Percentiles rank a stretch among this genome's conserved stretches.
These are phyloP conservation scores for Semnopithecus entellus DNA, from an alignment of 2,113 vertebrate species.

Conservation along the genomic window DNA sequence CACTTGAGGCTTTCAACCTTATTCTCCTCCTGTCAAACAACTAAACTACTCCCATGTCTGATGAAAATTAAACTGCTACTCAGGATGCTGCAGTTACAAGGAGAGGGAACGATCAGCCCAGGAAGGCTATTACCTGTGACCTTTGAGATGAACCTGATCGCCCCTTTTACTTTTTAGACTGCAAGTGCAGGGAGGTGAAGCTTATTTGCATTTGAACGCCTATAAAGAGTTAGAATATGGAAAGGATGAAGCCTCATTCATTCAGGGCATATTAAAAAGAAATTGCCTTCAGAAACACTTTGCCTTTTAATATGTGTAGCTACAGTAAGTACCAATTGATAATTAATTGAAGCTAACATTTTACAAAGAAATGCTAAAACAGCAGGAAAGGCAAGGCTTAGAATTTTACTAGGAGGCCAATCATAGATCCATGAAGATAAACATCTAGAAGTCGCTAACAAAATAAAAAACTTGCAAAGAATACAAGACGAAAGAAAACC, in stretches of 20 bases:
- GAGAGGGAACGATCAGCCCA: slow-evolving; percentile 21
- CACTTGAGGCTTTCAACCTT: slow-evolving; percentile 79
- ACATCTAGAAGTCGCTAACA: slow-evolving; percentile 75
- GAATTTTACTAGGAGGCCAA: slow-evolving; percentile 56
- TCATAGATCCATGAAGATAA: slow-evolving; percentile 70
- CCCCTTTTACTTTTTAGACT: not conserved
- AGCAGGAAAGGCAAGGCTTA: slow-evolving; percentile 63
- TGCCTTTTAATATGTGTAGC: slow-evolving; percentile 37
- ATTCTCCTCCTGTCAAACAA: slow-evolving; percentile 56
- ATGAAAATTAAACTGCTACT: slow-evolving; percentile 57
- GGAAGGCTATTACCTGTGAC: not conserved
- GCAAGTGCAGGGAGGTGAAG: not conserved
- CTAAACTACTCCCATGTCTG: not conserved
- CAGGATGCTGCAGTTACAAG: slow-evolving; percentile 77
- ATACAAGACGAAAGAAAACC: slow-evolving; percentile 41
- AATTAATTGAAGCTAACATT: slow-evolving; percentile 42
- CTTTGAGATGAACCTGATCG: not conserved
- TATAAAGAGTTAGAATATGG: not conserved
- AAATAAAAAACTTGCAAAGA: slow-evolving; percentile 52
- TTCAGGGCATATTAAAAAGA: slow-evolving; percentile 33
- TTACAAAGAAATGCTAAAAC: slow-evolving; percentile 52
- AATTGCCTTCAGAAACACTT: slow-evolving; percentile 37
- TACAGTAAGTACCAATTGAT: slow-evolving; percentile 36
- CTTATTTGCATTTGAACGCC: slow-evolving; percentile 45
- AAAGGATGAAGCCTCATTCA: slow-evolving; percentile 9